Evolutionary conservation across 2,797 vertebrate genomes (phyloP).

Genomic region (Emys orbicularis): DNA sequence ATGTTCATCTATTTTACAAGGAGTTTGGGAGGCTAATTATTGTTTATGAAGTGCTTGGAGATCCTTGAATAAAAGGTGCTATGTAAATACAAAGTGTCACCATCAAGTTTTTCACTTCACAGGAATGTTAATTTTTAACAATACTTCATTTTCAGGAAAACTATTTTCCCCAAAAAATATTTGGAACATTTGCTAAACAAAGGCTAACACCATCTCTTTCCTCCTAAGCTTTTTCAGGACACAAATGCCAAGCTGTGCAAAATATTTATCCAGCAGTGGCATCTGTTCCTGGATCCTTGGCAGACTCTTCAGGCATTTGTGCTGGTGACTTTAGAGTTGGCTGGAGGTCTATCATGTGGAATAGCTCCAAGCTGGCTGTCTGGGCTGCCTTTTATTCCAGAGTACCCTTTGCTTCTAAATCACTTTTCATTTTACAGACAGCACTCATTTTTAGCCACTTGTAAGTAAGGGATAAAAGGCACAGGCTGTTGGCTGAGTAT

Average conservation of each 20-base stretch:
- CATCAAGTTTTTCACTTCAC: neutral
- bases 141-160: neutral
- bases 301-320: conserved; percentile 16
- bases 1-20: neutral
- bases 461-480: conserved; percentile 36
- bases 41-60: neutral
- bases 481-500: neutral
- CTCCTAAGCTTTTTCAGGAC: conserved; percentile 2
- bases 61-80: neutral
- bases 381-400: conserved; percentile 38
- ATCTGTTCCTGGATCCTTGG: neutral
- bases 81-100: neutral
- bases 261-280: neutral
- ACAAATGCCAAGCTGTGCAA: neutral
- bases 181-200: neutral
- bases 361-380: conserved; percentile 38
- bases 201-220: conserved; percentile 18
- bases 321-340: conserved; percentile 35
- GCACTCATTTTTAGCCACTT: conserved; percentile 50
- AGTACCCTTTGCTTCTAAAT: conserved; percentile 22
- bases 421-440: conserved; percentile 35
- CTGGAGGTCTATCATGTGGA: neutral
- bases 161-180: neutral
- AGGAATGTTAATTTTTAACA: neutral
- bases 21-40: neutral